Evolutionary conservation across 2,888 invertebrate species (phyloP).

Genomic region (Podabrus alpinus): DNA sequence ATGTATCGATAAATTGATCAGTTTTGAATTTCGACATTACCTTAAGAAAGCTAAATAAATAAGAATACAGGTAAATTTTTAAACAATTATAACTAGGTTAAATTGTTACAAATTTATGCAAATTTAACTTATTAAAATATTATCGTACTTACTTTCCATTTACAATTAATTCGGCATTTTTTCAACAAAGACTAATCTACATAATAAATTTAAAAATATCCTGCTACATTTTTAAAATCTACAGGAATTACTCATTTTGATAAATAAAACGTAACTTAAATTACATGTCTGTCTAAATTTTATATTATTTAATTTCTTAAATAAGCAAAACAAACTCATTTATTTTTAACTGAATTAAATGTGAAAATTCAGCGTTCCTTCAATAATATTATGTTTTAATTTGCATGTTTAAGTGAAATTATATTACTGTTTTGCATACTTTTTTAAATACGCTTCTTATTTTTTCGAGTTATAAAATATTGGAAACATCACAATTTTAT

Average conservation of each 20-base stretch:
- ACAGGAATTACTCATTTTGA: too few relatives aligned
- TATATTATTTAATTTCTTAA: background rate
- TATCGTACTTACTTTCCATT: background rate
- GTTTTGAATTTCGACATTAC: background rate
- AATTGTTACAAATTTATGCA: background rate
- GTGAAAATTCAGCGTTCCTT: background rate
- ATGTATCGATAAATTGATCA: too few relatives aligned
- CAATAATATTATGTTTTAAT: background rate
- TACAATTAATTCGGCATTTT: background rate
- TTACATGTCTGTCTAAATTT: background rate
- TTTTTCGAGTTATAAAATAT: background rate
- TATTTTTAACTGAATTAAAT: background rate
- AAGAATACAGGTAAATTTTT: too few relatives aligned
- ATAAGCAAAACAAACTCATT: background rate
- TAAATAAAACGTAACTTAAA: too few relatives aligned
- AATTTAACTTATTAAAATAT: background rate
- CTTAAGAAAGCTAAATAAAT: background rate
- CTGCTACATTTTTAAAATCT: background rate
- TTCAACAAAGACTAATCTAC: background rate
- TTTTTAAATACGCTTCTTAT: background rate
- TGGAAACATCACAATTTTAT: background rate
- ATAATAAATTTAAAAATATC: background rate
- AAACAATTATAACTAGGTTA: background rate
- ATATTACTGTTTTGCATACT: background rate
- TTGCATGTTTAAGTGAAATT: background rate